Evolutionary conservation across 2,797 vertebrate species (phyloP).

Genomic region (Sciurus vulgaris): DNA sequence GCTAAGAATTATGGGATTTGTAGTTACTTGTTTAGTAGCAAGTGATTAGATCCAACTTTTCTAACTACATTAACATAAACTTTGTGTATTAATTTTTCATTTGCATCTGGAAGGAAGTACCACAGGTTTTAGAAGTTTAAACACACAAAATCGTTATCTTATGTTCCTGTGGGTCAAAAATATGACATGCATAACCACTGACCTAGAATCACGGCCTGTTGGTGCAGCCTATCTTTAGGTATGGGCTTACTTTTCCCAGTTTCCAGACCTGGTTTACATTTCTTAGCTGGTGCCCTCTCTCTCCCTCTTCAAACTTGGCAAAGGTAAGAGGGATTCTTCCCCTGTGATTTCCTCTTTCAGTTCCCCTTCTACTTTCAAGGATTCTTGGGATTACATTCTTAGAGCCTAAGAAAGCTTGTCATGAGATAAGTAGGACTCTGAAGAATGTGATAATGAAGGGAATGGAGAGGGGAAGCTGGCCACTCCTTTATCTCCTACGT

Average conservation of each 20-base stretch:
- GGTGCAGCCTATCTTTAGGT: background rate
- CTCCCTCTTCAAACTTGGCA: background rate
- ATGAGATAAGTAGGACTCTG: no score
- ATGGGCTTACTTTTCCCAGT: background rate
- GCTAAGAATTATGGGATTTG: slow-evolving; percentile 53
- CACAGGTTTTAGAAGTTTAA: background rate
- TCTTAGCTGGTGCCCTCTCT: background rate
- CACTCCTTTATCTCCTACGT: no score
- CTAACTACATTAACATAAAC: background rate
- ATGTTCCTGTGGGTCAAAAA: background rate
- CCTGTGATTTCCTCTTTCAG: background rate
- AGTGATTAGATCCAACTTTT: slow-evolving; percentile 18
- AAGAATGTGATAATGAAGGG: no score
- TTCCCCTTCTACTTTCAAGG: background rate
- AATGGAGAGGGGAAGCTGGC: no score
- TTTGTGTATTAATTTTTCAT: slow-evolving; percentile 1
- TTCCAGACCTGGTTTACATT: background rate
- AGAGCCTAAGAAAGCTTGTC: no score
- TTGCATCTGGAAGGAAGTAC: background rate
- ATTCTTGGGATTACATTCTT: background rate
- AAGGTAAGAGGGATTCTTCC: background rate
- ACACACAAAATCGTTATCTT: background rate
- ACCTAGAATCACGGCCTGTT: background rate
- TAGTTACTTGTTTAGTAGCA: background rate
- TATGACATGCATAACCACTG: background rate